phyloP scores from a whole-genome alignment of 2,797 vertebrate genomes.

The Catostomus latipinnis region DNA sequence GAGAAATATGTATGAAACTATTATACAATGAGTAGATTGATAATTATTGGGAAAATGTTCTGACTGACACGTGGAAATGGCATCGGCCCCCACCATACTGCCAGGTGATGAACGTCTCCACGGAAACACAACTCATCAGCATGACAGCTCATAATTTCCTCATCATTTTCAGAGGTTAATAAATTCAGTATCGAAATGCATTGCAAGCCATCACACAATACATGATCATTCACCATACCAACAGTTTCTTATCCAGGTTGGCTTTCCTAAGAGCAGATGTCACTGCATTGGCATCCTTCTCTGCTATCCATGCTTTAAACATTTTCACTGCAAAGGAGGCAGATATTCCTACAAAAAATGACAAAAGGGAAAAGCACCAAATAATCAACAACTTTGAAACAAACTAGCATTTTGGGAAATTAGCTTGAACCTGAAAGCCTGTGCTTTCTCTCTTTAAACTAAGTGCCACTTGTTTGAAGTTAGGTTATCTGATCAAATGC shows the following conservation, averaged over 20 bases:
- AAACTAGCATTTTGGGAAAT: too few relatives aligned
- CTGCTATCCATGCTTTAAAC: conserved; percentile 94
- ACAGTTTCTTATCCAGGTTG: conserved; percentile 89
- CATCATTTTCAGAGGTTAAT: conserved; percentile 24
- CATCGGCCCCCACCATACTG: too few relatives aligned
- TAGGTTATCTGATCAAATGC: too few relatives aligned
- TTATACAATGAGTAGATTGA: too few relatives aligned
- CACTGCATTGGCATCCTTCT: conserved; percentile 91
- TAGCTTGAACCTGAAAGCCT: too few relatives aligned
- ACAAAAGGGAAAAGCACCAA: neutral
- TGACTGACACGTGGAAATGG: too few relatives aligned
- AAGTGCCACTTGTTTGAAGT: too few relatives aligned
- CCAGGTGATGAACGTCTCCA: conserved; percentile 16
- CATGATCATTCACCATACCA: conserved; percentile 75
- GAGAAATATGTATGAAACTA: too few relatives aligned
- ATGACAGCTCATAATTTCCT: conserved; percentile 21
- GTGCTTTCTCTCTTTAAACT: too few relatives aligned
- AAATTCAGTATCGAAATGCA: conserved; percentile 18
- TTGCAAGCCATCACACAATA: neutral
- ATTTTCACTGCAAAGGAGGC: conserved; percentile 91
- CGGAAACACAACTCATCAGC: conserved; percentile 36
- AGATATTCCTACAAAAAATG: conserved; percentile 82
- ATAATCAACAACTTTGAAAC: too few relatives aligned
- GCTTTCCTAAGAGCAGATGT: conserved; percentile 91
- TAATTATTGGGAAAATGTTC: too few relatives aligned